phyloP scores from a whole-genome alignment of 2,888 invertebrate species.

The Himalopsyche anomala region DNA sequence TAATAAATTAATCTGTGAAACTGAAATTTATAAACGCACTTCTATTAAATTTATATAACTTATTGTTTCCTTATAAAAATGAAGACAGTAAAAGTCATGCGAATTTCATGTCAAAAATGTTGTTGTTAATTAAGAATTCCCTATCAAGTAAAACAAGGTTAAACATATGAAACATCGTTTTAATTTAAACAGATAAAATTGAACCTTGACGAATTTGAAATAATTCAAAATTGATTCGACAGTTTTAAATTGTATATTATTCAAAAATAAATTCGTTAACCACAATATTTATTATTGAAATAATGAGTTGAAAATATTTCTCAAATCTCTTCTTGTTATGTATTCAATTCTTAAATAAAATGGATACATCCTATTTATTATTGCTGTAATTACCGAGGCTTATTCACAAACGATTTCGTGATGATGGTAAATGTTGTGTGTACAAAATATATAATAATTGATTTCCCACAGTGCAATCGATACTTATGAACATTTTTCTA shows the following conservation, averaged over 20 bases:
- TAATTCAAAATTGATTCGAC: too few relatives aligned
- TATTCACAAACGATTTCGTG: slow-evolving; percentile 3
- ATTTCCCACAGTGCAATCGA: slow-evolving; percentile 22
- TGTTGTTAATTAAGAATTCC: background rate
- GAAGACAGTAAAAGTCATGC: background rate
- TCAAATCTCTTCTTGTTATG: too few relatives aligned
- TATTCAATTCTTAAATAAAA: too few relatives aligned
- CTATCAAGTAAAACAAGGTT: background rate
- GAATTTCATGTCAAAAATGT: background rate
- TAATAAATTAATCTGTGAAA: background rate
- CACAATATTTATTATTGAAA: too few relatives aligned
- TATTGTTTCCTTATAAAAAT: background rate
- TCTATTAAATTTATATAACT: background rate
- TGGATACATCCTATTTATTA: background rate
- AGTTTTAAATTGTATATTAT: too few relatives aligned
- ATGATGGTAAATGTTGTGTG: background rate
- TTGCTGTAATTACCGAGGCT: background rate
- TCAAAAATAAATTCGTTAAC: too few relatives aligned
- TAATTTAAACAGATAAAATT: background rate
- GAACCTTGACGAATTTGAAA: background rate
- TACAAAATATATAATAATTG: background rate
- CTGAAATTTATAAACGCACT: background rate
- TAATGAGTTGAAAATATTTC: too few relatives aligned
- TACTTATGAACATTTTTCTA: too few relatives aligned
- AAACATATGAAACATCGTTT: background rate